Conservation (phyloP, 2,797 vertebrate species). For the Crocidura indochinensis region DNA sequence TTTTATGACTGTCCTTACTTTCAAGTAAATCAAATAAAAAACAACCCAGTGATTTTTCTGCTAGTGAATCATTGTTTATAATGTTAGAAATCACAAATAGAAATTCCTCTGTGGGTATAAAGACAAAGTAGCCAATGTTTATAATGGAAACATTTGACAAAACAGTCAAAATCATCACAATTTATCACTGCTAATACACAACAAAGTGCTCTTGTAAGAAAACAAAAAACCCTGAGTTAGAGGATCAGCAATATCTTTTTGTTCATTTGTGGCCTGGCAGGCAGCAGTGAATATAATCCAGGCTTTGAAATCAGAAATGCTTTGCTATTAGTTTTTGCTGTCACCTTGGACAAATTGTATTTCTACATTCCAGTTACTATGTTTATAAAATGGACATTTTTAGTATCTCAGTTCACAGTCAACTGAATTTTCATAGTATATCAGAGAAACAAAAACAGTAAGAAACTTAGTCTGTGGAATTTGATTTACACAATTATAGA, state of each 20-base stretch:
- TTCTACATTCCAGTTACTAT: neutral
- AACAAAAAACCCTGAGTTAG: neutral
- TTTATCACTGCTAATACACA: neutral
- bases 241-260: slow-evolving; percentile 10
- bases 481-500: neutral
- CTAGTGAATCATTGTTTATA: slow-evolving; percentile 1
- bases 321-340: neutral
- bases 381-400: neutral
- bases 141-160: slow-evolving; percentile 5
- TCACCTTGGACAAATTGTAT: neutral
- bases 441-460: neutral
- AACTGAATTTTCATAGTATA: no score
- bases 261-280: neutral
- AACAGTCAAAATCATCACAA: slow-evolving; percentile 14
- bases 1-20: neutral
- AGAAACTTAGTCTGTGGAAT: neutral
- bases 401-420: neutral
- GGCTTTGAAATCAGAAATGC: neutral
- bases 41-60: slow-evolving; percentile 12
- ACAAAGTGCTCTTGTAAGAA: neutral
- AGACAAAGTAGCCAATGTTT: slow-evolving; percentile 50
- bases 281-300: neutral
- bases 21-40: slow-evolving; percentile 15
- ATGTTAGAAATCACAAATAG: slow-evolving; percentile 13
- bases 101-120: neutral